A percentile compares a stretch with the other conserved stretches of the same genome.
These are phyloP conservation scores for Penelope pileata DNA, from an alignment of 2,113 vertebrate genomes.

Conservation along the genomic window DNA sequence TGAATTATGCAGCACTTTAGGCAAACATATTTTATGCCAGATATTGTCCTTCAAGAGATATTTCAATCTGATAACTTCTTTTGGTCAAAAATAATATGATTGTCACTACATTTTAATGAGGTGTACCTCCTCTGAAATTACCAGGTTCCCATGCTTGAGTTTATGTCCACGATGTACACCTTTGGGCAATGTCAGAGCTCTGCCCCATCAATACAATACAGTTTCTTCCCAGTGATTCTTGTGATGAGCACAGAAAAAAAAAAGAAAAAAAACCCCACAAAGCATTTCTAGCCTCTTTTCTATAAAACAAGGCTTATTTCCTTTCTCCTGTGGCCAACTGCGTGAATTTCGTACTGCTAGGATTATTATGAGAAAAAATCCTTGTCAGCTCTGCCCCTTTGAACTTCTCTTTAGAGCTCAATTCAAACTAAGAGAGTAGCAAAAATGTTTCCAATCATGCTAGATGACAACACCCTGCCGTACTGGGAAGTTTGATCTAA, in stretches of 20 bases:
- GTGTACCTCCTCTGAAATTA: rapidly evolving
- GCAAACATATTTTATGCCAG: background rate
- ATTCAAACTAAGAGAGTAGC: background rate
- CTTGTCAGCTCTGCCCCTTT: background rate
- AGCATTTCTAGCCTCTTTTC: background rate
- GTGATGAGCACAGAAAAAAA: background rate
- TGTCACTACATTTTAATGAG: background rate
- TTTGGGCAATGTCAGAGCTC: background rate
- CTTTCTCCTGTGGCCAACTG: background rate
- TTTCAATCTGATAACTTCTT: background rate
- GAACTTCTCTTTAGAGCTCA: background rate
- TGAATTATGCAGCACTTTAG: background rate
- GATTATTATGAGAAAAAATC: background rate
- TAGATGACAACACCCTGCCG: background rate
- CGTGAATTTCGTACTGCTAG: background rate
- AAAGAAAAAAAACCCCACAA: background rate
- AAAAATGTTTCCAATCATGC: constrained; percentile 19
- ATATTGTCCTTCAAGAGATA: background rate
- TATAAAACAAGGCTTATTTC: background rate
- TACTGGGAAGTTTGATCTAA: constrained; percentile 18
- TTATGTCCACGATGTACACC: background rate
- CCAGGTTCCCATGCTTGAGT: background rate
- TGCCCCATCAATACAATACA: rapidly evolving
- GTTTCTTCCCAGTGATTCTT: background rate
- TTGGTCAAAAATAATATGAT: background rate